Conservation (phyloP, 2,797 vertebrate species). For the Typhlichthys subterraneus region DNA sequence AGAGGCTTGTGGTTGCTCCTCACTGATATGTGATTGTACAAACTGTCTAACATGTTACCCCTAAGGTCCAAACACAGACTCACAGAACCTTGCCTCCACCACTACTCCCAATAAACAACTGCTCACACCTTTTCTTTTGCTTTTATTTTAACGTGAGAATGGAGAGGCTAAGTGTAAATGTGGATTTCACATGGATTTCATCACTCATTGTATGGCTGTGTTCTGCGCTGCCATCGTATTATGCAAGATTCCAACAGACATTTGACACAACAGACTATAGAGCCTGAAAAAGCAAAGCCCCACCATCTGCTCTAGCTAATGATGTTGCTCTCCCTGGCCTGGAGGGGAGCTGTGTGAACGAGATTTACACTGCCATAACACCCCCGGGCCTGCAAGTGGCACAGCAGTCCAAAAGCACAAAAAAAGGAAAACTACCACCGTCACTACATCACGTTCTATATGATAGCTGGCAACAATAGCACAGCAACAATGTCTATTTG, state of each 20-base stretch:
- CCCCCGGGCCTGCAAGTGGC: constrained; percentile 54
- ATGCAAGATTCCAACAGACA: constrained; percentile 67
- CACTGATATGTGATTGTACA: constrained; percentile 64
- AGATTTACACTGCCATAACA: constrained; percentile 73
- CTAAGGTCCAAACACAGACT: constrained; percentile 7
- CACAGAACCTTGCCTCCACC: constrained; percentile 27
- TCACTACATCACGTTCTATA: constrained; percentile 73
- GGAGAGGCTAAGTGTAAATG: not conserved
- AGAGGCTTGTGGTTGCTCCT: constrained; percentile 42
- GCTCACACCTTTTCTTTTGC: constrained; percentile 38
- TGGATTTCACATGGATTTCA: constrained; percentile 72
- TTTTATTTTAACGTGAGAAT: constrained; percentile 10
- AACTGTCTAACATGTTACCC: constrained; percentile 45
- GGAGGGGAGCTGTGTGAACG: constrained; percentile 66
- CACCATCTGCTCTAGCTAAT: constrained; percentile 74
- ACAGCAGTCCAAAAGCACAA: constrained; percentile 50
- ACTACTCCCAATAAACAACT: constrained; percentile 62
- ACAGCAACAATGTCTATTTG: constrained; percentile 73
- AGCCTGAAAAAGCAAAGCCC: constrained; percentile 30
- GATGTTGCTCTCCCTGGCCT: constrained; percentile 70
- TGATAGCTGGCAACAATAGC: constrained; percentile 71
- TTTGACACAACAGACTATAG: constrained; percentile 31
- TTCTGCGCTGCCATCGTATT: constrained; percentile 46
- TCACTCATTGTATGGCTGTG: constrained; percentile 64
- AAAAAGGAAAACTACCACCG: constrained; percentile 17